Conservation (phyloP, 2,113 vertebrate genomes). For the Lagenorhynchus albirostris region DNA sequence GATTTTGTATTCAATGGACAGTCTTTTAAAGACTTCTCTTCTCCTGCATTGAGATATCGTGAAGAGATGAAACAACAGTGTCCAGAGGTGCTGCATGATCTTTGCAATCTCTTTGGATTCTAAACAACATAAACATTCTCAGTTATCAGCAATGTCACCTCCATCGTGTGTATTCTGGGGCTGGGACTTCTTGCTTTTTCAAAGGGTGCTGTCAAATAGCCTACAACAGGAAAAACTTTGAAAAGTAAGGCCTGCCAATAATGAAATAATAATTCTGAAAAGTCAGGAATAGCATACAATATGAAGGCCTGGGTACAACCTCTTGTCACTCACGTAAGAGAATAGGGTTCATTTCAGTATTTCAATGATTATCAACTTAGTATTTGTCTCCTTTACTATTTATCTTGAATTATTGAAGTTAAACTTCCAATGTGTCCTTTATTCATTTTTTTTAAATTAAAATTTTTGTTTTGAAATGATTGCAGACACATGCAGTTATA, state of each 20-base stretch:
- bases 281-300: neutral
- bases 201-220: neutral
- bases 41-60: neutral
- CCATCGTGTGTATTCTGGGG: neutral
- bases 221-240: neutral
- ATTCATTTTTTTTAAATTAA: neutral
- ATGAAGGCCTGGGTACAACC: neutral
- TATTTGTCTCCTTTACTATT: neutral
- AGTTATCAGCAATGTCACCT: neutral
- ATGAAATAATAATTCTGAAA: neutral
- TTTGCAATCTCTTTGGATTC: neutral
- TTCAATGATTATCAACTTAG: neutral
- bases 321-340: neutral
- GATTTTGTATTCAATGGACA: neutral
- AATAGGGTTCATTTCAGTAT: neutral
- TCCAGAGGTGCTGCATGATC: neutral
- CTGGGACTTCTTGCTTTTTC: neutral
- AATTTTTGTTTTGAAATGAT: neutral
- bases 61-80: neutral
- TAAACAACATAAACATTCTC: neutral
- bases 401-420: neutral
- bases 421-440: neutral
- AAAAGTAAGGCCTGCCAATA: neutral
- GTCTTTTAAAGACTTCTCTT: neutral
- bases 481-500: neutral